Percentiles rank a stretch among this genome's conserved stretches.
phyloP scores from a whole-genome alignment of 2,888 invertebrate genomes.

The Epistrophella euchroma region DNA sequence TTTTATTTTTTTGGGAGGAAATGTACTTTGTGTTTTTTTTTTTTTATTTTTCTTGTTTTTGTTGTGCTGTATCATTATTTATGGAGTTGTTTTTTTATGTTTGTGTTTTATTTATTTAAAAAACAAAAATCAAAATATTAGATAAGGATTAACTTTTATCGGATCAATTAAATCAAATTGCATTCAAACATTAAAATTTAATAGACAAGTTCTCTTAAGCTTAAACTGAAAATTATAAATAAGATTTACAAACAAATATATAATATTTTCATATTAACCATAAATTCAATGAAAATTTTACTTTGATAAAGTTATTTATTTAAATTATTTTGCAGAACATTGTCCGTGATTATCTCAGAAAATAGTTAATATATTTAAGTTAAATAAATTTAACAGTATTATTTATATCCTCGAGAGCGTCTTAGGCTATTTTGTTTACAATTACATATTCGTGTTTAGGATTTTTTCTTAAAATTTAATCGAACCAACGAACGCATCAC shows the following conservation, averaged over 20 bases:
- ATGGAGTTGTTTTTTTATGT: conserved; percentile 36
- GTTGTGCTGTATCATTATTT: conserved; percentile 24
- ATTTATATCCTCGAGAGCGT: too few species aligned
- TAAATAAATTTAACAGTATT: too few species aligned
- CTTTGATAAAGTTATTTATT: not conserved
- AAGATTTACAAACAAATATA: not conserved
- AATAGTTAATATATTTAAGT: too few species aligned
- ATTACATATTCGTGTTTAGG: too few species aligned
- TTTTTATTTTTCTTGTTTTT: conserved; percentile 45
- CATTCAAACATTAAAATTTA: not conserved
- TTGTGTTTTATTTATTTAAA: conserved; percentile 23
- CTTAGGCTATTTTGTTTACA: too few species aligned
- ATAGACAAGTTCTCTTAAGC: not conserved
- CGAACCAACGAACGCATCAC: too few species aligned
- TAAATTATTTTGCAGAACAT: not conserved
- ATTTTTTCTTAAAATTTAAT: too few species aligned
- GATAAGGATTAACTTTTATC: conserved; percentile 44
- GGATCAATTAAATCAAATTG: conserved; percentile 6
- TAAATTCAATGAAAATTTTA: not conserved
- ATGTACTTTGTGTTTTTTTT: conserved; percentile 43
- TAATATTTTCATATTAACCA: not conserved
- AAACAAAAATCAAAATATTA: not conserved
- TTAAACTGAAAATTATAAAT: not conserved
- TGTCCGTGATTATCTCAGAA: too few species aligned
- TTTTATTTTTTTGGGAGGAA: conserved; percentile 48